Evolutionary conservation across 2,113 vertebrate species (phyloP).

Genomic region (Rostratula benghalensis): DNA sequence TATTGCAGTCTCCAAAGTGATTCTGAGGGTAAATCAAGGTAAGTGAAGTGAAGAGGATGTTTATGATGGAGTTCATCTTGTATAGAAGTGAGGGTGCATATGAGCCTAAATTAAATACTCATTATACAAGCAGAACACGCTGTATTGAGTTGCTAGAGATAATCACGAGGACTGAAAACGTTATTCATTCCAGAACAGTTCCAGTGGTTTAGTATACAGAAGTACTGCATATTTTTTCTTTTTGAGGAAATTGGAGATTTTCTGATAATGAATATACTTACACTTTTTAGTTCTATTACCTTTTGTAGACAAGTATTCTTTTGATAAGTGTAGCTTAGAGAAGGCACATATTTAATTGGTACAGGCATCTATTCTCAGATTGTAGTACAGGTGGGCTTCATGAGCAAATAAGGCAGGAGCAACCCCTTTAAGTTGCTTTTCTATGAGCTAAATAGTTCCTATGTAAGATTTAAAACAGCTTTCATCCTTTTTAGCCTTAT

Average conservation of each 20-base stretch:
- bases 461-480: neutral
- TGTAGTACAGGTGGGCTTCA: neutral
- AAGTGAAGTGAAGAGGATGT: slow-evolving; percentile 22
- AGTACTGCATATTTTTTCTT: neutral
- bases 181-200: neutral
- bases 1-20: neutral
- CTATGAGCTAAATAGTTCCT: neutral
- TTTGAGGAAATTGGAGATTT: neutral
- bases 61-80: neutral
- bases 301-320: neutral
- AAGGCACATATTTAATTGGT: neutral
- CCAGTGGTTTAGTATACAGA: neutral
- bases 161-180: slow-evolving; percentile 13
- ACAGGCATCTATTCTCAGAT: neutral
- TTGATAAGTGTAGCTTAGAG: neutral
- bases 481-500: neutral
- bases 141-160: slow-evolving; percentile 28
- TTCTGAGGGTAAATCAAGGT: slow-evolving; percentile 25
- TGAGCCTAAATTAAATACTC: slow-evolving; percentile 29
- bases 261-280: neutral
- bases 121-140: neutral
- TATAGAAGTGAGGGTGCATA: neutral
- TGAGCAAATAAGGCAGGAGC: neutral
- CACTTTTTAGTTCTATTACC: neutral
- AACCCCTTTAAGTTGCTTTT: neutral